These are phyloP conservation scores for Drosophila tropicalis DNA, from an alignment of 1,140 invertebrate genomes.

Conservation along the genomic window DNA sequence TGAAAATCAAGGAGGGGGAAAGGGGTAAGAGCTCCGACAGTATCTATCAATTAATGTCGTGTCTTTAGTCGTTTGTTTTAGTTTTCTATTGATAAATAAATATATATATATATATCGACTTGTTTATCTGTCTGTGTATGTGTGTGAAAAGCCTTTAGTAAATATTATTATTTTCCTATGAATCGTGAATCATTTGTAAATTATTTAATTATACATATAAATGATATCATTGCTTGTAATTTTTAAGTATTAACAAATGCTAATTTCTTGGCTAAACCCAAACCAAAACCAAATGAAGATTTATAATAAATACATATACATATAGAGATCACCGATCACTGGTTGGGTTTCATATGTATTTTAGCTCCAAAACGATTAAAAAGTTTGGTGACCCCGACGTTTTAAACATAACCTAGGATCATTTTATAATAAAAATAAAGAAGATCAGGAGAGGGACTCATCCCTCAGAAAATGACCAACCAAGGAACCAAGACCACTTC, in stretches of 20 bases:
- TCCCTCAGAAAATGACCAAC: no score
- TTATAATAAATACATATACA: not conserved
- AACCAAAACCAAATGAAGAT: not conserved
- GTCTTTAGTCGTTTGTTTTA: not conserved
- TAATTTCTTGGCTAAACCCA: not conserved
- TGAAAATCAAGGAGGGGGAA: not conserved
- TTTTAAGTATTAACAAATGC: not conserved
- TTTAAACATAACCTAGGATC: not conserved
- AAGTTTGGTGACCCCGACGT: not conserved
- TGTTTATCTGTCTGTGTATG: no score
- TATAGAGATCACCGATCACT: no score
- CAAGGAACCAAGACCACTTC: not conserved
- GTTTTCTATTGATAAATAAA: not conserved
- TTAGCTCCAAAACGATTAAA: not conserved
- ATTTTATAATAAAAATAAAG: no score
- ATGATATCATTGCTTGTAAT: conserved; percentile 6
- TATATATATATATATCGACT: not conserved
- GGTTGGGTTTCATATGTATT: not conserved
- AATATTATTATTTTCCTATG: not conserved
- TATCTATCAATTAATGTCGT: conserved; percentile 10
- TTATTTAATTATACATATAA: not conserved
- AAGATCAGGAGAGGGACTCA: no score
- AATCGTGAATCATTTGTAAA: not conserved
- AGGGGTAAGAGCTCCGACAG: not conserved
- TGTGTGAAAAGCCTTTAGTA: not conserved